Evolutionary conservation across 2,113 vertebrate species (phyloP), one percentile per base, ranked within the genome.

Genomic region (Neotoma lepida): DNA sequence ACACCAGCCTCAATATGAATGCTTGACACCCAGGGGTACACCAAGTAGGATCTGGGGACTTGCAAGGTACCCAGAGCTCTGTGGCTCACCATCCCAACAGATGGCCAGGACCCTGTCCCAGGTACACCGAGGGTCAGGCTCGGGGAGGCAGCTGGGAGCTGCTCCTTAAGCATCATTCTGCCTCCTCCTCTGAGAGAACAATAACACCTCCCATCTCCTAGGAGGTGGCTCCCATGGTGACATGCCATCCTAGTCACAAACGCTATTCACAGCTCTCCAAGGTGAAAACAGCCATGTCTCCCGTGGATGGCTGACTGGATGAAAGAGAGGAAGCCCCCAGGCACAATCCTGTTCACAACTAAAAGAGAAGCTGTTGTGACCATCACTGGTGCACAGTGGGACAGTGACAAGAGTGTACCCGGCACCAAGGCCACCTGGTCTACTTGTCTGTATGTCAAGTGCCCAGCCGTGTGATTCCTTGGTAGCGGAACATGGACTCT

Each of bases 381-480:
- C 63, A 44, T 86, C 30, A 35, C 61, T 46, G 7, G 13, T 26
- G 30, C 82, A 35, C 58, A 13, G 17, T 39, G 54, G 74, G 24
- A 5, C 74, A 0, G 15, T 30, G 80, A 41, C 56, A 82, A 20
- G 6, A 26, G 41, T 30, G 8, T 30, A 12, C 6, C 15, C 2
- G 9, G 44, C 6, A 46, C 63, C 84, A 35, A 26, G 26, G 66
- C 86, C 86, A 71, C 86, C 85, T 6, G 61, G 9, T 1, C 2
- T 9, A 2, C 44, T 15, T 39, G 33, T 24, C 77, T 15, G 0
- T 0, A 0, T 0, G 39, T 0, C 51, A 71, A 56, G 1, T 1
- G 5, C 14, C 77, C 4, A 10, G 9, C 70, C 0, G 26, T 10
- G 17, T 4, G 4, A n/a, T 30, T 35, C 61, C n/a, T 35, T 0